These are phyloP conservation scores for Oreochromis grahami DNA, from an alignment of 2,797 vertebrate genomes.

Conservation along the genomic window DNA sequence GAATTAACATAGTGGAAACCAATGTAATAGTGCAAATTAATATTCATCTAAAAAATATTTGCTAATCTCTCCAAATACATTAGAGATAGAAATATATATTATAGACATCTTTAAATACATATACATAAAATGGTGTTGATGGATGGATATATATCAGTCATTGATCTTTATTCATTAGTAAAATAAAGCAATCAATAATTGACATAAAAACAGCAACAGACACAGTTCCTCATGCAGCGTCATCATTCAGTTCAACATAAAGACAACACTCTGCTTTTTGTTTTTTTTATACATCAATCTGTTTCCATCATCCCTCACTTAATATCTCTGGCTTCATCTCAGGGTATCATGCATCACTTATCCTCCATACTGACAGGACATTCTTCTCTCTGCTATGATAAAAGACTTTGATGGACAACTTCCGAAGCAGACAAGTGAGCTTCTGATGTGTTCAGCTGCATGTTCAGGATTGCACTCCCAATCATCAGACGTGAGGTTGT, in stretches of 20 bases:
- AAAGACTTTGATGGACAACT: conserved; percentile 39
- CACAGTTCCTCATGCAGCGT: neutral
- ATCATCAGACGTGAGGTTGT: conserved; percentile 18
- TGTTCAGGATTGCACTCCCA: neutral
- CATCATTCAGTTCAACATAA: conserved; percentile 42
- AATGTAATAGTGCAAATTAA: neutral
- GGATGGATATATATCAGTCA: neutral
- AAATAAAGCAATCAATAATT: neutral
- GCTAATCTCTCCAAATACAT: neutral
- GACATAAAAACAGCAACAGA: neutral
- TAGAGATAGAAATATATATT: neutral
- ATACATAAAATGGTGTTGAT: neutral
- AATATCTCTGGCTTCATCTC: conserved; percentile 51
- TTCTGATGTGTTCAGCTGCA: conserved; percentile 27
- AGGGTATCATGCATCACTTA: conserved; percentile 64
- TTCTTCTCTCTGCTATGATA: conserved; percentile 43
- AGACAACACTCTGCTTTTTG: conserved; percentile 39
- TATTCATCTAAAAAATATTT: neutral
- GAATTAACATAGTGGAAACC: neutral
- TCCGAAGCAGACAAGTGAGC: conserved; percentile 29
- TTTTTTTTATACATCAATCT: conserved; percentile 65
- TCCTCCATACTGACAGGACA: conserved; percentile 53
- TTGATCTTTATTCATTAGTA: neutral
- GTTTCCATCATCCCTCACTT: conserved; percentile 67
- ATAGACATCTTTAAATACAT: neutral